Conservation (phyloP, 2,888 invertebrate species). For the Emmelina monodactyla region DNA sequence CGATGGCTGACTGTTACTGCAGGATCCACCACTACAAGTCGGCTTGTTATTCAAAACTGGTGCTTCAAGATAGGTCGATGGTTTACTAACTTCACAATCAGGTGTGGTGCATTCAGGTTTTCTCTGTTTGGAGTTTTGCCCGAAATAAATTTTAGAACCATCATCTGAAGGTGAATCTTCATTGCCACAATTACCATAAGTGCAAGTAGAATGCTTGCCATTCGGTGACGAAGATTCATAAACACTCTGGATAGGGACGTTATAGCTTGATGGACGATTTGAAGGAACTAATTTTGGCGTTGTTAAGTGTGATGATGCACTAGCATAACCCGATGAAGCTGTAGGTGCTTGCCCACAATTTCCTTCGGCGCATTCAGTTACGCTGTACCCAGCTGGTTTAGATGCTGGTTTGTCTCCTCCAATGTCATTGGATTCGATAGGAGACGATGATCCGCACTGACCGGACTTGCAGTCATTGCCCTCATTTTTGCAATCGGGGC, state of each 20-base stretch:
- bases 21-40: no score
- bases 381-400: slow-evolving; percentile 5
- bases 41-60: no score
- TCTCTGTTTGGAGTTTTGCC: no score
- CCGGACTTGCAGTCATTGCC: slow-evolving; percentile 23
- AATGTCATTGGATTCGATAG: slow-evolving; percentile 17
- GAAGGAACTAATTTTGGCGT: slow-evolving; percentile 28
- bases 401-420: slow-evolving; percentile 14
- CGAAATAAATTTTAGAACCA: not conserved
- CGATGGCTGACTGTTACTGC: no score
- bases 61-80: slow-evolving; percentile 7
- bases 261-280: slow-evolving; percentile 23
- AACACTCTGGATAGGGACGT: slow-evolving; percentile 19
- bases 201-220: slow-evolving; percentile 12
- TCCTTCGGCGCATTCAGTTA: slow-evolving; percentile 14
- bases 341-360: slow-evolving; percentile 13
- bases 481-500: slow-evolving; percentile 15
- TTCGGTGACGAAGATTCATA: not conserved
- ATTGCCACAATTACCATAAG: slow-evolving; percentile 13
- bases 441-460: slow-evolving; percentile 4
- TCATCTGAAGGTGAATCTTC: slow-evolving; percentile 4
- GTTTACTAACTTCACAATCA: slow-evolving; percentile 11
- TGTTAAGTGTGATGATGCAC: slow-evolving; percentile 31
- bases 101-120: slow-evolving; percentile 21
- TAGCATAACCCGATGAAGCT: slow-evolving; percentile 18